These are phyloP conservation scores for Dromiciops gliroides DNA, from an alignment of 2,113 vertebrate genomes.

Conservation along the genomic window DNA sequence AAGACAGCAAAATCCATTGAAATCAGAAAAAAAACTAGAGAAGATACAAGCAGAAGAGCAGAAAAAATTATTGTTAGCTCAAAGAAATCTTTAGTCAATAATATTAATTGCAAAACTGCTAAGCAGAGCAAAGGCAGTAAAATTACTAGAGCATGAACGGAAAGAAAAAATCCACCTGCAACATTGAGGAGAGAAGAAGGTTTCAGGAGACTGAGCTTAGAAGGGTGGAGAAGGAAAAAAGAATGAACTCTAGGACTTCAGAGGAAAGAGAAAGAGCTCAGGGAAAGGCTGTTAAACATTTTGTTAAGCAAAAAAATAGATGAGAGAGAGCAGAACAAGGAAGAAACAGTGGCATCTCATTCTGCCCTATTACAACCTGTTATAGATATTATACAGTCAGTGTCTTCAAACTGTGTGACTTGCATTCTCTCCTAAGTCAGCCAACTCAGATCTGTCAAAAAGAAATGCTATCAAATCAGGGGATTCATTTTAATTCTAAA, in stretches of 20 bases:
- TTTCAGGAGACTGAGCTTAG: slow-evolving; percentile 92
- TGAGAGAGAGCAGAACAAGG: slow-evolving; percentile 54
- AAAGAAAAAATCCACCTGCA: slow-evolving; percentile 86
- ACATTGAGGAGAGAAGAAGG: slow-evolving; percentile 87
- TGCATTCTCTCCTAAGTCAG: slow-evolving; percentile 55
- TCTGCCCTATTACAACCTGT: slow-evolving; percentile 15
- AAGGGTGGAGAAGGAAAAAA: slow-evolving; percentile 93
- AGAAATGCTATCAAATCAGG: slow-evolving; percentile 32
- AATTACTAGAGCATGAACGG: slow-evolving; percentile 87
- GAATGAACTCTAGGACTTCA: slow-evolving; percentile 90
- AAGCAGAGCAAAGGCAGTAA: slow-evolving; percentile 91
- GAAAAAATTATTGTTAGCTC: slow-evolving; percentile 89
- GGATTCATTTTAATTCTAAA: not conserved
- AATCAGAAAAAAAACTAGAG: slow-evolving; percentile 89
- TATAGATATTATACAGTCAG: slow-evolving; percentile 59
- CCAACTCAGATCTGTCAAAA: not conserved
- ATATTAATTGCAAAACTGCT: slow-evolving; percentile 94
- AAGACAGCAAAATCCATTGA: slow-evolving; percentile 87
- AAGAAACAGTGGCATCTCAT: slow-evolving; percentile 13
- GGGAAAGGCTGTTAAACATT: slow-evolving; percentile 88
- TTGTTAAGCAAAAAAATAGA: slow-evolving; percentile 81
- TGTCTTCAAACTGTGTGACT: slow-evolving; percentile 71
- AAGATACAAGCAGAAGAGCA: slow-evolving; percentile 85
- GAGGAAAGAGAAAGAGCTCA: slow-evolving; percentile 88
- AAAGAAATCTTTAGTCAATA: slow-evolving; percentile 96